phyloP scores from a whole-genome alignment of 2,797 vertebrate genomes.

The Pantherophis vulpinus region DNA sequence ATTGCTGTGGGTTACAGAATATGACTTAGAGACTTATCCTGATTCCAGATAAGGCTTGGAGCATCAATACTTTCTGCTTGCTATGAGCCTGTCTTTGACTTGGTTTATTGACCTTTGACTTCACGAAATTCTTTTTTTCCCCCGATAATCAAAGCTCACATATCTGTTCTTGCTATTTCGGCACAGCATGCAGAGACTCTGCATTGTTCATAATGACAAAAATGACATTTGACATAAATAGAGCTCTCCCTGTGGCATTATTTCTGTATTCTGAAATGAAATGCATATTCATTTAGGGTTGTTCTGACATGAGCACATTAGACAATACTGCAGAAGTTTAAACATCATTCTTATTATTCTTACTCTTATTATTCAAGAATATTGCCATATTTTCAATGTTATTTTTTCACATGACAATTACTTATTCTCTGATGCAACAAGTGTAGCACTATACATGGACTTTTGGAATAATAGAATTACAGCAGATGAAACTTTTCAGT shows the following conservation, averaged over 20 bases:
- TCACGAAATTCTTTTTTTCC: background rate
- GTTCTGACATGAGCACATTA: background rate
- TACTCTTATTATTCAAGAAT: background rate
- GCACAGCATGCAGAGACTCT: background rate
- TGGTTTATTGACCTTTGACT: background rate
- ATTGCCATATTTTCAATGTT: fast-evolving
- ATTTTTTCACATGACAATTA: conserved; percentile 13
- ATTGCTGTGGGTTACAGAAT: background rate
- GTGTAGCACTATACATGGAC: conserved; percentile 16
- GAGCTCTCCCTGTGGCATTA: background rate
- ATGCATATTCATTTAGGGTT: background rate
- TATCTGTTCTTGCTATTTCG: background rate
- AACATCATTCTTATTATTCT: background rate
- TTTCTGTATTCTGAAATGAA: background rate
- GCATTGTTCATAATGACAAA: background rate
- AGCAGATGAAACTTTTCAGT: conserved; percentile 40
- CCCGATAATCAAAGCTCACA: background rate
- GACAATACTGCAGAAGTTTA: background rate
- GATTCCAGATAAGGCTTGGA: background rate
- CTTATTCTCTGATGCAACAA: conserved; percentile 37
- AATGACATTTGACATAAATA: background rate
- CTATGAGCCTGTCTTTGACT: background rate
- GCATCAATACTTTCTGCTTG: background rate
- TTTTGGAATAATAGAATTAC: conserved; percentile 32
- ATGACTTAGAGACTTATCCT: background rate